Evolutionary conservation across 2,888 invertebrate species (phyloP), one percentile per base, ranked within the genome.

Genomic region (Chrysomela aeneicollis): DNA sequence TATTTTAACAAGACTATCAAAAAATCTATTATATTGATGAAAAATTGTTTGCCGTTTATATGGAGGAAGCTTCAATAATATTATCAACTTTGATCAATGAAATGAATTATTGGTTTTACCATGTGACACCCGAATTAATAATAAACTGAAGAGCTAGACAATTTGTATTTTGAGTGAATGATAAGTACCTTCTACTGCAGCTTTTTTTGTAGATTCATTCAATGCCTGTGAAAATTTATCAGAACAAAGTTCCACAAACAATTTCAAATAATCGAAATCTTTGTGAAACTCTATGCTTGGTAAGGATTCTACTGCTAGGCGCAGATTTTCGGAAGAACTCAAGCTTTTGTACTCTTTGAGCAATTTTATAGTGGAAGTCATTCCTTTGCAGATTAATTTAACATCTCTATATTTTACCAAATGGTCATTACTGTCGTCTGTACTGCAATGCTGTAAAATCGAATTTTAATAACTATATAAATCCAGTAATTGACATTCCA

Each of bases 221-320:
- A 66, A 67, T 51, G 71, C 63, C 18, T 73, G 64, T 17, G 75
- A 67, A 15, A 80, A 69, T 67, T 77, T 77, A 63, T 77, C 76
- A 0, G 78, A 72, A 67, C 77, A 79, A 15, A 80, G 42, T 59
- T 79, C 78, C 15, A 82, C 66, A 54, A 79, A 77, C 8, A 66
- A 67, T 58, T 81, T 83, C 46, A 90, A 79, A 73, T 86, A 84
- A 26, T 76, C 77, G 47, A 86, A 83, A 78, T 86, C 87, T 78
- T 85, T 84, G 75, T 89, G 88, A 71, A 88, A 85, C 64, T 88
- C 85, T 35, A 90, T 77, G 65, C 86, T 84, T 0, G 86, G 82
- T 49, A 89, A 79, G 0, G 88, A 85, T 26, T 84, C 83, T 69
- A 86, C 84, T 21, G 89, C 85, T 42, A 83, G 79, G 50, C 71